Base-by-base conservation (phyloP, 2,888 invertebrate genomes). In the Noctua pronuba region DNA sequence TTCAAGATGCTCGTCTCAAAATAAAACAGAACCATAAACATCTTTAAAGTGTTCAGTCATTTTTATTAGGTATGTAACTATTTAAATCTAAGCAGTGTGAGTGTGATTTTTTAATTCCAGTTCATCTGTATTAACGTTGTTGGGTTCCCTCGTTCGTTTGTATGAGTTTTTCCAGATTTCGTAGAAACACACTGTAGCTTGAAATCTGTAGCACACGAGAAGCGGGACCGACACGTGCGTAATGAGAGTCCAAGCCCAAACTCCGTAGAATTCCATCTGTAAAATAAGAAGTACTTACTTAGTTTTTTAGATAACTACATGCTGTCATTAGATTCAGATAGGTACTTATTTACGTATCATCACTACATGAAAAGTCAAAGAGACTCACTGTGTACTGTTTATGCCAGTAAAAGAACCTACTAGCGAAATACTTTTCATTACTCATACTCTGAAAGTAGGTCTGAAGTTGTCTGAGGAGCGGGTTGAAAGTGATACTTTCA, bases 81-180 rank as follows among this genome's bases (percentile, higher is more conserved):
- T 81, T 82, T 80, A 82, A 71, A 79, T 67, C 71, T 94, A 95
- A 7, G 95, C 94, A 67, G 91, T 88, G 85, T 95, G 94, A 35
- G 79, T 80, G 84, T 93, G 92, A 88, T 90, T 94, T 88, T 95
- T 96, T 92, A 95, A 93, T 94, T 96, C 96, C 73, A 96, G 88
- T 83, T 95, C 94, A 85, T 95, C 94, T 35, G 77, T 35, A 73
- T 88, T 80, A 71, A 87, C 79, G 35, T 90, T 83, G 41, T 91
- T 90, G 18, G 83, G 83, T 79, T 93, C 91, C 89, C 94, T 95
- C 75, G 93, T 94, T 86, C 93, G 95, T 90, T 98, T 98, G 93
- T 98, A 98, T 1, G 98, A 97, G 87, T 97, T 97, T 89, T 98
- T 98, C 98, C 98, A 98, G 83, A 98, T 98, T 93, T 98, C 98